A percentile compares a stretch with the other conserved stretches of the same genome.
These are phyloP conservation scores for Sceloporus tristichus DNA, from an alignment of 2,113 vertebrate species.

Conservation along the genomic window DNA sequence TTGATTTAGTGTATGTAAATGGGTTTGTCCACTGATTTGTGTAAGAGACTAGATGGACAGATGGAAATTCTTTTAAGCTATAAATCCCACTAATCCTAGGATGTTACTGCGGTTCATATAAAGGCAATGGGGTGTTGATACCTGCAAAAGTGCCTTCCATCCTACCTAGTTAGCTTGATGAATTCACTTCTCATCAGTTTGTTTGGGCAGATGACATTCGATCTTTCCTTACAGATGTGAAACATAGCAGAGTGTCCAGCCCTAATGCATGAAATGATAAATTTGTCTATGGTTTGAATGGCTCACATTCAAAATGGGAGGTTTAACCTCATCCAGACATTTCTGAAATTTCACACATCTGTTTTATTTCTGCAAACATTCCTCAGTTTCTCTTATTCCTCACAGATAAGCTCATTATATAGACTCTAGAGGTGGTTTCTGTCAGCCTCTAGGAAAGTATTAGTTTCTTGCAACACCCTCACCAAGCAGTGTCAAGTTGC, in stretches of 20 bases:
- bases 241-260: conserved; percentile 43
- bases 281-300: conserved; percentile 64
- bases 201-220: conserved; percentile 39
- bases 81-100: conserved; percentile 77
- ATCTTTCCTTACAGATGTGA: conserved; percentile 56
- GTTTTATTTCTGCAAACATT: conserved; percentile 69
- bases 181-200: conserved; percentile 50
- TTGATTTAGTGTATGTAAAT: conserved; percentile 66
- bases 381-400: conserved; percentile 37
- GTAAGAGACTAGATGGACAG: conserved; percentile 73
- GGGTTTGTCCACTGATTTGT: conserved; percentile 66
- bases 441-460: too few species aligned
- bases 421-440: too few species aligned
- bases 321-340: conserved; percentile 59
- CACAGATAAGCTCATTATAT: conserved; percentile 30
- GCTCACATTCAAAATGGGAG: conserved; percentile 64
- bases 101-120: conserved; percentile 71
- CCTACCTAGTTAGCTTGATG: conserved; percentile 59
- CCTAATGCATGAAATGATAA: conserved; percentile 59
- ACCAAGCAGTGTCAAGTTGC: too few species aligned
- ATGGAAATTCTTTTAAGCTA: conserved; percentile 76
- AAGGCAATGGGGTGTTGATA: conserved; percentile 69
- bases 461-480: too few species aligned
- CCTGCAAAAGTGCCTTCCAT: conserved; percentile 71
- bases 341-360: conserved; percentile 73